Percentiles rank a stretch among this genome's conserved stretches.
Evolutionary conservation across 2,888 invertebrate genomes (phyloP).

Genomic region (Euproctis similis): DNA sequence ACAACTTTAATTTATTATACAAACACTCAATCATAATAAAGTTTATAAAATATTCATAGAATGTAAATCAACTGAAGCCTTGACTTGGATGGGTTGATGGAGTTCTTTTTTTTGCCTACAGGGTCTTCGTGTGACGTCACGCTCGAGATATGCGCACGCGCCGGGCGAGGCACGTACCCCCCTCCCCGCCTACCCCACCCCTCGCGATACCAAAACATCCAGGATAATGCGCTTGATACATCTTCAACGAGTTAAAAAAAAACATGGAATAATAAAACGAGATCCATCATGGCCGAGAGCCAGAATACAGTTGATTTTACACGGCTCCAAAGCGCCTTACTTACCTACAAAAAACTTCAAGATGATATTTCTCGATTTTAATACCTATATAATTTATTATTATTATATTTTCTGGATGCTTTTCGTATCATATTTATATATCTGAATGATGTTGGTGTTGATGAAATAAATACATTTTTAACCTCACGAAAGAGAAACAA

Average conservation of each 20-base stretch:
- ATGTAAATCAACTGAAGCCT: no score
- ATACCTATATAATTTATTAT: no score
- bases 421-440: no score
- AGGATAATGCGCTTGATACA: constrained; percentile 68
- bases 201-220: constrained; percentile 50
- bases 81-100: constrained; percentile 65
- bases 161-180: constrained; percentile 26
- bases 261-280: constrained; percentile 55
- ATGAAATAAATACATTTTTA: no score
- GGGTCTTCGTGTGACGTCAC: constrained; percentile 64
- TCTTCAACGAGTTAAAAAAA: constrained; percentile 62
- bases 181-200: constrained; percentile 13
- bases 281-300: constrained; percentile 48
- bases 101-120: constrained; percentile 61
- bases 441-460: no score
- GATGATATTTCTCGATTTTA: constrained; percentile 41
- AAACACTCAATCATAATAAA: no score
- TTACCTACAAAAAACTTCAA: constrained; percentile 48
- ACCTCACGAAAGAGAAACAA: no score
- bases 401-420: no score
- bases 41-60: no score
- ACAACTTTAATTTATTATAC: no score
- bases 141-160: constrained; percentile 63
- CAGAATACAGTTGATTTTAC: constrained; percentile 58
- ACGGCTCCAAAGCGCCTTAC: constrained; percentile 50